Conservation (phyloP, 2,113 vertebrate species). For the Syngnathus floridae region DNA sequence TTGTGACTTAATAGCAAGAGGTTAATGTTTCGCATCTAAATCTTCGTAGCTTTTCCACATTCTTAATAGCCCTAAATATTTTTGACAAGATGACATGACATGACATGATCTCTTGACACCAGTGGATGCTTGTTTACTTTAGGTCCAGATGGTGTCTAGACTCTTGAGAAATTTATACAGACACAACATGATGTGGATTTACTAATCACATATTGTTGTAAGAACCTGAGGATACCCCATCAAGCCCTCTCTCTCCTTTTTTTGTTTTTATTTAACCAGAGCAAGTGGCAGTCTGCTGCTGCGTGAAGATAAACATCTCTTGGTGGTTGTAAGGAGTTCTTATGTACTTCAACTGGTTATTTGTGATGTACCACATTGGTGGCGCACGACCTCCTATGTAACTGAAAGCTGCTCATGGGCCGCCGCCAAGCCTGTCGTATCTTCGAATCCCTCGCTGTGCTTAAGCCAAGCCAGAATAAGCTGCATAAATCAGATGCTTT, state of each 20-base stretch:
- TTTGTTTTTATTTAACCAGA: conserved; percentile 35
- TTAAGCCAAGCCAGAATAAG: conserved; percentile 27
- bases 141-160: conserved; percentile 62
- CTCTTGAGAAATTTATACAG: conserved; percentile 37
- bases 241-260: neutral
- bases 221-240: neutral
- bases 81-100: too few species aligned
- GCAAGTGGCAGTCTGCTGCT: conserved; percentile 17
- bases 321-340: conserved; percentile 18
- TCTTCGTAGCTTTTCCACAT: neutral
- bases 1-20: neutral
- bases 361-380: conserved; percentile 17
- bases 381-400: neutral
- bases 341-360: conserved; percentile 37
- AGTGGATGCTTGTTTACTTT: conserved; percentile 25
- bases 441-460: conserved; percentile 39
- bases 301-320: conserved; percentile 24
- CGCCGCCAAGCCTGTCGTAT: conserved; percentile 14
- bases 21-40: neutral
- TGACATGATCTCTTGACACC: conserved; percentile 8
- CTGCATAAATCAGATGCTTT: conserved; percentile 53
- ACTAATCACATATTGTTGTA: conserved; percentile 3
- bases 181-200: conserved; percentile 21
- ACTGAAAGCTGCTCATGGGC: conserved; percentile 23
- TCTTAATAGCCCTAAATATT: neutral